A percentile compares a stretch with the other conserved stretches of the same genome.
Conservation (phyloP, 2,888 invertebrate genomes). For the Heliconius aoede region DNA sequence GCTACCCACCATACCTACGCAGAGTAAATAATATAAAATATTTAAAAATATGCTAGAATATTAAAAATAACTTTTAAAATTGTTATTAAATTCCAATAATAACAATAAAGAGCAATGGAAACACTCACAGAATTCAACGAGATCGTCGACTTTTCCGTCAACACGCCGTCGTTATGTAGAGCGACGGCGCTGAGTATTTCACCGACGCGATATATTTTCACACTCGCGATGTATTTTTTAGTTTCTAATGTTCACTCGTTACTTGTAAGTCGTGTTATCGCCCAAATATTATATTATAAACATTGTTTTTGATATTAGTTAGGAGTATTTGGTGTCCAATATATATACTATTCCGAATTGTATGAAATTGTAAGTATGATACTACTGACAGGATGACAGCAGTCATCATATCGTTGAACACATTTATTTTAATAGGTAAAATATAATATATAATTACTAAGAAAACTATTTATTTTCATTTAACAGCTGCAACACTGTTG, state of each 20-base stretch:
- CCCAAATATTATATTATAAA: not conserved
- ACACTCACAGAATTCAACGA: conserved; percentile 50
- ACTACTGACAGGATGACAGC: too few species aligned
- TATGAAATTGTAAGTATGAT: too few species aligned
- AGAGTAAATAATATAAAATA: not conserved
- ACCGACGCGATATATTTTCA: conserved; percentile 41
- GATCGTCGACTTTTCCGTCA: conserved; percentile 54
- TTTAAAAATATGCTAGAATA: not conserved
- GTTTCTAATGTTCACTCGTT: conserved; percentile 24
- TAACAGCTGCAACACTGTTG: too few species aligned
- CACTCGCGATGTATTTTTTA: conserved; percentile 32
- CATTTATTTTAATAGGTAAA: too few species aligned
- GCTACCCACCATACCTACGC: too few species aligned
- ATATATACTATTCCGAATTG: too few species aligned
- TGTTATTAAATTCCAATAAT: not conserved
- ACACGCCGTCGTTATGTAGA: conserved; percentile 30
- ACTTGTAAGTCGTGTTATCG: not conserved
- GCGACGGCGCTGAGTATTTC: conserved; percentile 33
- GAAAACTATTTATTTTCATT: too few species aligned
- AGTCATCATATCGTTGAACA: too few species aligned
- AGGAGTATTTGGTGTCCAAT: too few species aligned
- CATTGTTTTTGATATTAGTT: too few species aligned
- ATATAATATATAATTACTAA: too few species aligned
- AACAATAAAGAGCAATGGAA: conserved; percentile 47
- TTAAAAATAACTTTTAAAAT: not conserved